Base-by-base conservation (phyloP, 2,113 vertebrate species). In the Talpa occidentalis region DNA sequence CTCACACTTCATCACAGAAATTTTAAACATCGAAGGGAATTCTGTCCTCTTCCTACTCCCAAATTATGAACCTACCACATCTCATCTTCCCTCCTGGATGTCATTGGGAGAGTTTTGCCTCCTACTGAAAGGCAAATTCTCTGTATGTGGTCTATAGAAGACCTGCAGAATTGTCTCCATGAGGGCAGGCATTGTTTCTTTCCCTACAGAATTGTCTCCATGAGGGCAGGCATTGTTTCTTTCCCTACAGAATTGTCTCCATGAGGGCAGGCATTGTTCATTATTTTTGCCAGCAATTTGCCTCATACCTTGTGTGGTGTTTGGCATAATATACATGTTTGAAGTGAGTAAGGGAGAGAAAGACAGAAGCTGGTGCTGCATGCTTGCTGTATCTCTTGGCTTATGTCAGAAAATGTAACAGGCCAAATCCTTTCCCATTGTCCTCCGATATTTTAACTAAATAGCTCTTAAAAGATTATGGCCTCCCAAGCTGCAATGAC, bases 361-460 rank as follows among this genome's bases (percentile, higher is more conserved):
- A 78, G 32, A 35, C 5, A 73, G 37, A 62, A 82, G 66, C 28
- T 70, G 7, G 1, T 30, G 14, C 4, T 77, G 0, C 2, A 35
- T 62, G 1, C 32, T 42, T 14, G 35, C 37, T 59, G 0, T 52
- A 90, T 66, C n/a, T 84, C 37, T 92, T 89, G 19, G 14, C 66
- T 93, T 95, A 30, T 85, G 35, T 74, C 6, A 82, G 35, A 90
- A 93, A 59, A 78, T 69, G 49, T 74, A 82, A 49, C 40, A 90
- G 88, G 42, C 17, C 52, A 90, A 90, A 70, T 69, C 14, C 22
- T 88, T 70, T 94, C 86, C 32, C 3, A 19, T 52, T 79, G 69
- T 7, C 47, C 26, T 93, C 37, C 86, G 42, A 78, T 85, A 94
- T 82, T 88, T 92, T 95, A 90, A 59, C 54, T 78, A 32, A 93